Evolutionary conservation across 2,797 vertebrate species (phyloP), one percentile per base, ranked within the genome.

Genomic region (Balearica regulorum): DNA sequence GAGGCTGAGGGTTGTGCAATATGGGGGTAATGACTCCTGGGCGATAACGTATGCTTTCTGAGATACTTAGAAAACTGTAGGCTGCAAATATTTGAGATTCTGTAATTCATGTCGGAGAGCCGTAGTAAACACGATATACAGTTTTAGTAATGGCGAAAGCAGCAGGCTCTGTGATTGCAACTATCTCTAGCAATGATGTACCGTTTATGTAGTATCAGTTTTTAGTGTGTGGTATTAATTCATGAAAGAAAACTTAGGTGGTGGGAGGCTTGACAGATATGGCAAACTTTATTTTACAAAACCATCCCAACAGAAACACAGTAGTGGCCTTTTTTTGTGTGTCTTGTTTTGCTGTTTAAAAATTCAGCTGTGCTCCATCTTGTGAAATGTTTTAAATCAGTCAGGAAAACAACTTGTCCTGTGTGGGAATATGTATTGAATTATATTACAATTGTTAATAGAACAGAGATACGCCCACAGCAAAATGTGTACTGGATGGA

Each of bases 181-280:
- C 46, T 57, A 16, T 87, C 41, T 83, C 91, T 57, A 87, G 83
- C 78, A 77, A 58, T 73, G 78, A 84, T 77, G 84, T 86, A 39
- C 35, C 41, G 51, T 83, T 95, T 55, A 57, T 24, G 43, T 70
- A 91, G 73, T 87, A 70, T 93, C 53, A 85, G 81, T 94, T 93
- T 92, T 87, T 96, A 83, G 78, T 60, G 57, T 48, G 44, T 87
- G 75, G 16, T 60, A 16, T 96, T 97, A 78, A 94, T 94, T 94
- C 65, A 65, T 64, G 61, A 83, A 90, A 44, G 57, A 96, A 95
- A 85, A 57, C 60, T 83, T 89, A 39, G 33, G 29, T 58, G 65
- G 24, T 82, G 73, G n/a, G 57, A 89, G 72, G 58, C 72, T 94
- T 76, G 92, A 28, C 83, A 73, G 79, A 41, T 79, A 26, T 0